Conservation (phyloP, 2,888 invertebrate species). For the Agrotis segetum region DNA sequence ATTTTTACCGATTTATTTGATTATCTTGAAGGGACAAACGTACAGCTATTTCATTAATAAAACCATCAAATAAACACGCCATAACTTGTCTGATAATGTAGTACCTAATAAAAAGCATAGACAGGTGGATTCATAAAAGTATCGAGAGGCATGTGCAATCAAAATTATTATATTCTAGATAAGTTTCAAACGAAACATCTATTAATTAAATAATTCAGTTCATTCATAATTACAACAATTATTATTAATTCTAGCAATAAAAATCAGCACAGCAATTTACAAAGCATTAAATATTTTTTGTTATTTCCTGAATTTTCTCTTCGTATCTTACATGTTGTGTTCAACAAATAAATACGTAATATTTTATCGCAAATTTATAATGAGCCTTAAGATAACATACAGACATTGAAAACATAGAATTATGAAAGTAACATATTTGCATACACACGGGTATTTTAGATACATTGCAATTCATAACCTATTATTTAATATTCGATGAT, state of each 20-base stretch:
- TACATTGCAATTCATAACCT: constrained; percentile 61
- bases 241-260: constrained; percentile 63
- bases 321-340: constrained; percentile 64
- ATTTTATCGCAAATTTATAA: constrained; percentile 70
- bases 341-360: constrained; percentile 71
- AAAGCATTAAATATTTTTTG: constrained; percentile 75
- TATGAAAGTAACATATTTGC: constrained; percentile 63
- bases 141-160: constrained; percentile 62
- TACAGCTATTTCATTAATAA: background rate
- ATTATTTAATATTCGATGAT: constrained; percentile 57
- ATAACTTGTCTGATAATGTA: constrained; percentile 46
- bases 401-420: constrained; percentile 72
- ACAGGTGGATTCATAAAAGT: constrained; percentile 55
- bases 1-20: background rate
- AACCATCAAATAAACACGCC: background rate
- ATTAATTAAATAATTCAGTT: constrained; percentile 71
- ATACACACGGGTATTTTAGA: constrained; percentile 60
- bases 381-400: constrained; percentile 63
- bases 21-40: too few species aligned
- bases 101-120: constrained; percentile 61
- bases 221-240: constrained; percentile 75
- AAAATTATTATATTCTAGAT: constrained; percentile 57
- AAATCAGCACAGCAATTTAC: constrained; percentile 72
- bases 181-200: constrained; percentile 67
- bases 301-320: constrained; percentile 68